Percentiles rank a stretch among this genome's conserved stretches.
Conservation (phyloP, 1,140 invertebrate species). For the Lepidurus couesii region DNA sequence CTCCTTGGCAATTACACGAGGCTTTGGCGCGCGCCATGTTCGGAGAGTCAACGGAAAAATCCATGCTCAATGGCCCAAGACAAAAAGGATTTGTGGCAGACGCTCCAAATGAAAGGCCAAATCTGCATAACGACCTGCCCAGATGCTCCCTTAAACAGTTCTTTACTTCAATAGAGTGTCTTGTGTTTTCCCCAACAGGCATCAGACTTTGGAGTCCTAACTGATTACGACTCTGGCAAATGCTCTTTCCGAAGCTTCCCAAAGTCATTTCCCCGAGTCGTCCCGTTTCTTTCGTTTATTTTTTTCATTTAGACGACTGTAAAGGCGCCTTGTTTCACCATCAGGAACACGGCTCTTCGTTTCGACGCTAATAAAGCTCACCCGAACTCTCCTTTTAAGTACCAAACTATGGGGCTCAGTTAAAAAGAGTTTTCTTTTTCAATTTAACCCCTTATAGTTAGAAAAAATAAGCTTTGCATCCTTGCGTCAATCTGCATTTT, state of each 20-base stretch:
- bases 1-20: conserved; percentile 21
- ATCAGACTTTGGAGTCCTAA: not conserved
- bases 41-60: not conserved
- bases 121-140: conserved; percentile 17
- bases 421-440: too few species aligned
- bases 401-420: too few species aligned
- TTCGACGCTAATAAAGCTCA: too few species aligned
- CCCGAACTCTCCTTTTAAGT: too few species aligned
- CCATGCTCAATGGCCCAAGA: conserved; percentile 17
- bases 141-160: conserved; percentile 1
- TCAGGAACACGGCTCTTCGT: too few species aligned
- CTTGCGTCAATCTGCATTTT: conserved; percentile 16
- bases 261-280: not conserved
- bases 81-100: conserved; percentile 19
- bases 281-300: not conserved
- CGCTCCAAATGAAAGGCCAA: conserved; percentile 14
- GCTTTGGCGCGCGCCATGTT: conserved; percentile 5
- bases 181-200: conserved; percentile 2
- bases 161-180: conserved; percentile 5
- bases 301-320: not conserved
- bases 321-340: too few species aligned
- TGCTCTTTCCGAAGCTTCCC: not conserved
- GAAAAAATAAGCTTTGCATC: too few species aligned
- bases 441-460: too few species aligned
- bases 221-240: conserved; percentile 19